Evolutionary conservation across 2,113 vertebrate species (phyloP).

Genomic region (Jacana jacana): DNA sequence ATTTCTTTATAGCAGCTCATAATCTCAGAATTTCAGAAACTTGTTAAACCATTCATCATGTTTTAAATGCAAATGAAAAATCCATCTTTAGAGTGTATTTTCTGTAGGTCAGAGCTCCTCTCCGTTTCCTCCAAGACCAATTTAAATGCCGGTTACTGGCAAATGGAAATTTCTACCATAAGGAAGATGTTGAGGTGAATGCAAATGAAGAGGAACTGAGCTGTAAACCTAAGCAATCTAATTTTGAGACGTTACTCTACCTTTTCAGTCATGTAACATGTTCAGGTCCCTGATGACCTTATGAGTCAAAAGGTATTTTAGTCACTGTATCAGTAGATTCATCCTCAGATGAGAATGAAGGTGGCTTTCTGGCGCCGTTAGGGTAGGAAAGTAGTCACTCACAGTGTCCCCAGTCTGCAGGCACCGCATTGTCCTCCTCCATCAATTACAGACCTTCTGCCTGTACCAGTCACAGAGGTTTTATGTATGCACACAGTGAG

Average conservation of each 20-base stretch:
- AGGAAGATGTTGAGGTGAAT: neutral
- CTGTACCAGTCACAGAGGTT: neutral
- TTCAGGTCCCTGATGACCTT: accelerated
- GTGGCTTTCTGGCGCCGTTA: neutral
- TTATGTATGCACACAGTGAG: neutral
- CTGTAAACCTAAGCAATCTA: neutral
- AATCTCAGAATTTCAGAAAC: neutral
- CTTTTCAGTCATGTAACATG: neutral
- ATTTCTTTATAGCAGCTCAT: neutral
- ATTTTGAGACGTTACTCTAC: neutral
- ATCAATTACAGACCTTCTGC: neutral
- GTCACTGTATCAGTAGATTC: neutral
- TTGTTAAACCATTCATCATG: neutral
- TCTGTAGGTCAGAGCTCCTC: neutral
- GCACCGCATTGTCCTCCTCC: neutral
- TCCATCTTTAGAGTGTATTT: neutral
- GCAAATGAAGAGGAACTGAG: neutral
- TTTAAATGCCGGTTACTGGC: neutral
- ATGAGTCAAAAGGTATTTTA: neutral
- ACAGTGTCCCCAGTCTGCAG: accelerated
- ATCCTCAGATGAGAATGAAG: neutral
- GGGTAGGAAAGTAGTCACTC: neutral
- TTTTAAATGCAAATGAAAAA: neutral
- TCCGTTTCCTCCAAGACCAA: neutral
- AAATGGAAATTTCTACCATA: neutral